Conservation (phyloP, 2,797 vertebrate genomes). For the Bucorvus abyssinicus region DNA sequence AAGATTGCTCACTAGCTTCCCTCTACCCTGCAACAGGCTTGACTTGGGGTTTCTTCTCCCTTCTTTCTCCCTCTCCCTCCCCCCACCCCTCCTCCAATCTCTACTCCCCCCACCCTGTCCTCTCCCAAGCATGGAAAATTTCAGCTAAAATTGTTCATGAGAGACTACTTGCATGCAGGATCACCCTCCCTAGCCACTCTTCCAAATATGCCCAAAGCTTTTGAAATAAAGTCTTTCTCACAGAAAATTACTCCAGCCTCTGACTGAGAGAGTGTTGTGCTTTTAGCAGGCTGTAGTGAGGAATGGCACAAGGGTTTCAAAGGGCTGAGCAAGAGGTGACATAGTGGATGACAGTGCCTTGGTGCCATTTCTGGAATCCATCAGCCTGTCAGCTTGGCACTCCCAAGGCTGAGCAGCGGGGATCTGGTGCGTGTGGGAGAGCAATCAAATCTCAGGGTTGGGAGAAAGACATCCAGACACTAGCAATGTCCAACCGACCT, state of each 20-base stretch:
- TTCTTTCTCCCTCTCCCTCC: background rate
- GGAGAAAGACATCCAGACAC: background rate
- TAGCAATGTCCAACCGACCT: background rate
- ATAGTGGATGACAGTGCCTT: background rate
- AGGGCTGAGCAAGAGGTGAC: background rate
- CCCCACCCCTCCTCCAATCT: background rate
- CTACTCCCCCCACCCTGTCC: background rate
- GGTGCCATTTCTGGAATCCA: background rate
- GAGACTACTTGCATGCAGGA: background rate
- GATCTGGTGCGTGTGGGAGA: no score
- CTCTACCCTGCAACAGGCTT: background rate
- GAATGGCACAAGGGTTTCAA: background rate
- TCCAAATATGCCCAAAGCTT: background rate
- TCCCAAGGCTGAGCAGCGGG: background rate
- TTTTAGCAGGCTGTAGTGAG: background rate
- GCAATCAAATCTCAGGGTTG: background rate
- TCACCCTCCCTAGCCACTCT: background rate
- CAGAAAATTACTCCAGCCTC: background rate
- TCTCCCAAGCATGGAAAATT: background rate
- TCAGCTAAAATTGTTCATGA: background rate
- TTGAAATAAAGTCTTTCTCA: background rate
- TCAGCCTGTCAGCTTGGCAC: accelerated
- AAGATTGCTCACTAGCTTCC: background rate
- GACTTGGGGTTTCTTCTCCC: background rate
- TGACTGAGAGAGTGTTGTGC: background rate